phyloP scores from a whole-genome alignment of 2,888 invertebrate genomes.

The Tachystola acroxantha region DNA sequence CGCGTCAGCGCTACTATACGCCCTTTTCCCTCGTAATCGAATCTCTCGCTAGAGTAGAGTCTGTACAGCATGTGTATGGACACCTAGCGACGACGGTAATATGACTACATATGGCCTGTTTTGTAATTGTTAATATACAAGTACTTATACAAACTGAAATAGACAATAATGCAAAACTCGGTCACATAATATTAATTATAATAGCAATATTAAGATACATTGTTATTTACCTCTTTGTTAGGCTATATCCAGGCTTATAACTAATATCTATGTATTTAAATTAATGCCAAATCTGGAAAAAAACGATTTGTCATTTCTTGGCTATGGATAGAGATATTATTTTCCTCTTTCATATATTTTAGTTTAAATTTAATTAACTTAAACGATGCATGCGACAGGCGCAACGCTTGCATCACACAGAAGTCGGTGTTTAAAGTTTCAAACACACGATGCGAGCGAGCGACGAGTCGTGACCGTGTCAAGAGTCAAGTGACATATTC shows the following conservation, averaged over 20 bases:
- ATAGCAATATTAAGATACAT: too few species aligned
- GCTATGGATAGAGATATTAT: too few species aligned
- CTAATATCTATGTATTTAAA: too few species aligned
- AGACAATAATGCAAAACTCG: too few species aligned
- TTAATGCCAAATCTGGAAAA: too few species aligned
- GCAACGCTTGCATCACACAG: slow-evolving; percentile 7
- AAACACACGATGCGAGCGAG: slow-evolving; percentile 43
- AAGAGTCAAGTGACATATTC: slow-evolving; percentile 24
- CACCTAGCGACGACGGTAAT: background rate
- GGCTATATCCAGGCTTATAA: too few species aligned
- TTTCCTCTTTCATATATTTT: slow-evolving; percentile 4
- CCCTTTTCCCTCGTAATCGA: slow-evolving; percentile 55
- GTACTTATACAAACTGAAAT: too few species aligned
- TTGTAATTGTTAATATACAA: background rate
- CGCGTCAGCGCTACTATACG: slow-evolving; percentile 55
- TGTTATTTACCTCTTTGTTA: too few species aligned
- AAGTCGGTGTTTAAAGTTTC: slow-evolving; percentile 43
- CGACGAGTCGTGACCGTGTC: slow-evolving; percentile 65
- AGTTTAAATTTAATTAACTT: slow-evolving; percentile 18
- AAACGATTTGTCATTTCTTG: too few species aligned
- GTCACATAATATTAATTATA: too few species aligned
- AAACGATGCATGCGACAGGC: slow-evolving; percentile 25
- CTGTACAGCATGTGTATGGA: background rate
- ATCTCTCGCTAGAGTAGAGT: slow-evolving; percentile 15
- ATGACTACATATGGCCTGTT: background rate